These are phyloP conservation scores for Plecotus auritus DNA, from an alignment of 2,113 vertebrate species.

Conservation along the genomic window DNA sequence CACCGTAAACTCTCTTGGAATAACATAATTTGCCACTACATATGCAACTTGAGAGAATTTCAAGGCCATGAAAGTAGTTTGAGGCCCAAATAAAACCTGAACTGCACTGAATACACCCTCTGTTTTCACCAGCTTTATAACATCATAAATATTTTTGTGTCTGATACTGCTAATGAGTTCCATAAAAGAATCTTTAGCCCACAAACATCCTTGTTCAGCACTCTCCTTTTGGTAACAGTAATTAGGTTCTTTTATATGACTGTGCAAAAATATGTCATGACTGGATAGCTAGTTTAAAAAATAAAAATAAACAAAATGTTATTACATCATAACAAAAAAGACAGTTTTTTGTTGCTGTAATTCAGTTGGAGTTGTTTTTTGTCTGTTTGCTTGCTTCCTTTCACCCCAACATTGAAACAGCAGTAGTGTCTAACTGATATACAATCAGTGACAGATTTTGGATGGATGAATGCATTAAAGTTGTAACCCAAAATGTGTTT, in stretches of 20 bases:
- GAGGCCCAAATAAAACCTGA: constrained; percentile 9
- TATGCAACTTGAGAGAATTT: constrained; percentile 2
- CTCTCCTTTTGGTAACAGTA: not conserved
- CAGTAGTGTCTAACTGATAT: not conserved
- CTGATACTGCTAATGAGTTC: constrained; percentile 52
- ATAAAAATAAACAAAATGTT: not conserved
- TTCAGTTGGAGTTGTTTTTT: not conserved
- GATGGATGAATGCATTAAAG: not conserved
- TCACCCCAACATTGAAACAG: not conserved
- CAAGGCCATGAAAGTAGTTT: not conserved
- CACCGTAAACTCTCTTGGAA: not conserved
- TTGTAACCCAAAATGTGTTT: not conserved
- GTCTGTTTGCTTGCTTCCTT: not conserved
- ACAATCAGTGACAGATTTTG: not conserved
- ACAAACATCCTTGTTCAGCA: not conserved
- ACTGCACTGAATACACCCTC: not conserved
- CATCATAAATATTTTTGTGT: constrained; percentile 56
- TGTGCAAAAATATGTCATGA: not conserved
- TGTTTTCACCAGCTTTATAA: constrained; percentile 45
- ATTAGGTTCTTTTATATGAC: not conserved
- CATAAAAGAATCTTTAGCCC: constrained; percentile 42
- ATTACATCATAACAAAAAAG: not conserved
- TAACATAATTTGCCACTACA: not conserved
- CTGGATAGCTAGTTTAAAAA: not conserved
- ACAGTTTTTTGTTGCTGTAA: not conserved